Evolutionary conservation across 2,113 vertebrate species (phyloP).

Genomic region (Micronycteris hirsuta): DNA sequence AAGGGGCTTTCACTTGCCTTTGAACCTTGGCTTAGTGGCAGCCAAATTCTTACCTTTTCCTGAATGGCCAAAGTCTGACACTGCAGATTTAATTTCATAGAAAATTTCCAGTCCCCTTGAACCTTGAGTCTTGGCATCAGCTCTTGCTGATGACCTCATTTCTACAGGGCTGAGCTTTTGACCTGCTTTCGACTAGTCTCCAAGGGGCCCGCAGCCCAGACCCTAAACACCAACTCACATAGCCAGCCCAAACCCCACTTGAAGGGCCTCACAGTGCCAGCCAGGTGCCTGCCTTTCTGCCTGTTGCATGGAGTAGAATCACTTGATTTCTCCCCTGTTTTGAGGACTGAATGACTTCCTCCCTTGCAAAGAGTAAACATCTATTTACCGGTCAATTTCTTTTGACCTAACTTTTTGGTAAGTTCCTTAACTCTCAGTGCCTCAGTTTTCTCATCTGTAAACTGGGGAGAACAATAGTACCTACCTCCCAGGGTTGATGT

Average conservation of each 20-base stretch:
- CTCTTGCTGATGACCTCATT: neutral
- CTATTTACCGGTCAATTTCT: neutral
- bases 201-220: neutral
- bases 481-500: neutral
- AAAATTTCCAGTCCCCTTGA: neutral
- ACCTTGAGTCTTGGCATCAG: neutral
- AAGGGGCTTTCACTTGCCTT: neutral
- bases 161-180: neutral
- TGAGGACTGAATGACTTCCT: neutral
- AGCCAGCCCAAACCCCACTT: neutral
- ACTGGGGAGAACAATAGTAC: neutral
- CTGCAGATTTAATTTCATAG: neutral
- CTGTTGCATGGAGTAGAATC: neutral
- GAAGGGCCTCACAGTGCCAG: neutral
- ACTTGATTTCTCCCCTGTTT: neutral
- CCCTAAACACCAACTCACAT: neutral
- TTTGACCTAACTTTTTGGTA: neutral
- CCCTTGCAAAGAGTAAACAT: neutral
- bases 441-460: neutral
- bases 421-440: neutral
- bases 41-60: neutral
- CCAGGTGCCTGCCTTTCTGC: neutral
- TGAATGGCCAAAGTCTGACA: neutral
- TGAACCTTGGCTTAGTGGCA: neutral
- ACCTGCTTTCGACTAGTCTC: neutral